These are phyloP conservation scores for Lophotriccus pileatus DNA, from an alignment of 2,797 vertebrate species.

Conservation along the genomic window DNA sequence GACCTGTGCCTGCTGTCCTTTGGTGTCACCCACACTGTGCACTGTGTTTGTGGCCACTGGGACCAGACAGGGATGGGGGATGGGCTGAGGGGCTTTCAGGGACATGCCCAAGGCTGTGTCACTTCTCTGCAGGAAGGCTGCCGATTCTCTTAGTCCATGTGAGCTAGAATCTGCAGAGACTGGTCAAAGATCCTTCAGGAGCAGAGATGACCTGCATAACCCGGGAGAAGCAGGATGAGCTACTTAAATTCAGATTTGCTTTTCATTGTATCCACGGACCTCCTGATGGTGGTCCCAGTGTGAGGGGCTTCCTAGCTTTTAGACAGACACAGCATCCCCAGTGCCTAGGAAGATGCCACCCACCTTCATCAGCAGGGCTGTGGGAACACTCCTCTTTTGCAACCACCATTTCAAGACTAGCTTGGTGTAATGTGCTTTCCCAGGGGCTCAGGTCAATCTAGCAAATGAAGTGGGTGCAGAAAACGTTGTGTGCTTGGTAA, in stretches of 20 bases:
- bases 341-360: background rate
- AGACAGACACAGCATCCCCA: background rate
- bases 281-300: background rate
- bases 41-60: background rate
- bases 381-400: background rate
- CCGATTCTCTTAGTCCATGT: background rate
- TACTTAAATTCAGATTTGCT: background rate
- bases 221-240: background rate
- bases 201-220: background rate
- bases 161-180: background rate
- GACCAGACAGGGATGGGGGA: fast-evolving
- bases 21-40: background rate
- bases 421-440: background rate
- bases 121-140: background rate
- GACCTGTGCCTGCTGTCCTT: background rate
- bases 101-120: background rate
- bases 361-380: background rate
- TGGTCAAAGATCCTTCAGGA: background rate
- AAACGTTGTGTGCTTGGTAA: background rate
- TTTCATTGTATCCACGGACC: background rate
- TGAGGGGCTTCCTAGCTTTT: background rate
- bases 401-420: background rate
- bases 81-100: background rate
- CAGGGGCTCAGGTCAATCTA: background rate
- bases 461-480: background rate